Conservation (phyloP, 2,113 vertebrate genomes). For the Notarius lentiginosus region DNA sequence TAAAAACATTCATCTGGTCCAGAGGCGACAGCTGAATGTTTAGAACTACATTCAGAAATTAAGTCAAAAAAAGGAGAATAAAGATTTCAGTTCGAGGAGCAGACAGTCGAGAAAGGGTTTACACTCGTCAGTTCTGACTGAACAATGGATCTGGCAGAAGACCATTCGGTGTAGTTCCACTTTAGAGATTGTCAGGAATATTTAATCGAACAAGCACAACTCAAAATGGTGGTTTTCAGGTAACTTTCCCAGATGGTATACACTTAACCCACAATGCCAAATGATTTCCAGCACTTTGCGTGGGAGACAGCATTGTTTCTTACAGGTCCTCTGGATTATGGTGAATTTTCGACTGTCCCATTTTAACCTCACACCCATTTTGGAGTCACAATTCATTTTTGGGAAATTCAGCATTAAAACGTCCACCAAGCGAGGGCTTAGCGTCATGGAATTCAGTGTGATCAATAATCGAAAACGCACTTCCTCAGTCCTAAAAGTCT, state of each 20-base stretch:
- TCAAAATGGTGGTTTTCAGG: not conserved
- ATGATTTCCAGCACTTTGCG: slow-evolving; percentile 11
- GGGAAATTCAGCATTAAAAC: not conserved
- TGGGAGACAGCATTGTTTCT: not conserved
- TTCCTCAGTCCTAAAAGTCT: not conserved
- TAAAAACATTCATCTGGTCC: slow-evolving; percentile 23
- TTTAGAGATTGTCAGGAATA: slow-evolving; percentile 4
- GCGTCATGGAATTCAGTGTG: not conserved
- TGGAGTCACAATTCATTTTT: not conserved
- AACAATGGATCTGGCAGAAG: slow-evolving; percentile 21
- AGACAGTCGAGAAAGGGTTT: not conserved
- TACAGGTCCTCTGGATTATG: slow-evolving; percentile 13
- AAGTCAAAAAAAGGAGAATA: not conserved
- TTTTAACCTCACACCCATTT: not conserved
- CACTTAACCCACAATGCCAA: slow-evolving; percentile 4
- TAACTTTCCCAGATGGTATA: slow-evolving; percentile 6
- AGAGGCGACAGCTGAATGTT: slow-evolving; percentile 19
- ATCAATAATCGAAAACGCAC: not conserved
- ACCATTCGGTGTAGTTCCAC: slow-evolving; percentile 6
- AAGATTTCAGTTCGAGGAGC: slow-evolving; percentile 1
- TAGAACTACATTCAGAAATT: not conserved
- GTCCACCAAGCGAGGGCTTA: not conserved
- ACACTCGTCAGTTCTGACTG: not conserved
- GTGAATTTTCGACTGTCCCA: not conserved
- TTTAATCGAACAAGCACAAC: slow-evolving; percentile 15